Conservation (phyloP, 30 jellyfish, hydroid and myxozoan genomes). For the Sanderia malayensis region DNA sequence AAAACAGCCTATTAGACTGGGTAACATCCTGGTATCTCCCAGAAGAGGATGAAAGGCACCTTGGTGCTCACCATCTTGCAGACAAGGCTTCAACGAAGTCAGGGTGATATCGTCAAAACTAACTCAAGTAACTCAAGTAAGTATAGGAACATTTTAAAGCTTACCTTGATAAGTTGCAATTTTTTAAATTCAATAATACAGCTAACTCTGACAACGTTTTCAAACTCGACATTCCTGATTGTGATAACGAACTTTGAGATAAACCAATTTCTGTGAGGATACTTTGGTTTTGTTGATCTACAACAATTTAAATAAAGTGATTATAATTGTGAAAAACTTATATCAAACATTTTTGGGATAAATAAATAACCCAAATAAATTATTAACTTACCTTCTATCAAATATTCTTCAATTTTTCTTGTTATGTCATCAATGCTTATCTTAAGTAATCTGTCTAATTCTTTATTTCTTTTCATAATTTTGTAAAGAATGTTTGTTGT, state of each 20-base stretch:
- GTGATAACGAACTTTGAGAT: constrained; percentile 20
- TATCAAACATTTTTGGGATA: background rate
- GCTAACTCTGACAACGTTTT: constrained; percentile 46
- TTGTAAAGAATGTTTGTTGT: constrained; percentile 12
- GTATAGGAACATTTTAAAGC: too few relatives aligned
- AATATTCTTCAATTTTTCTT: constrained; percentile 35
- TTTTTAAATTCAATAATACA: constrained; percentile 19
- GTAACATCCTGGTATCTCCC: too few relatives aligned
- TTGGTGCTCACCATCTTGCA: too few relatives aligned
- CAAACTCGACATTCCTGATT: constrained; percentile 30
- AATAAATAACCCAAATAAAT: too few relatives aligned
- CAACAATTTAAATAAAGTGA: background rate
- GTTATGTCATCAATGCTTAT: constrained; percentile 26
- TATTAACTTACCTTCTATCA: constrained; percentile 25
- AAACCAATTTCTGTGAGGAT: constrained; percentile 20
- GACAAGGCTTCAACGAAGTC: too few relatives aligned
- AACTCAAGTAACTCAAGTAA: too few relatives aligned
- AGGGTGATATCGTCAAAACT: too few relatives aligned
- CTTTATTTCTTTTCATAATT: constrained; percentile 27
- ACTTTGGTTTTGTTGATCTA: background rate
- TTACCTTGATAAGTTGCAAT: constrained; percentile 43
- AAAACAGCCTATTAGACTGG: too few relatives aligned
- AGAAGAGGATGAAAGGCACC: too few relatives aligned
- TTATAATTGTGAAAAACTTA: background rate
- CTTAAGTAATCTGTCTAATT: constrained; percentile 15